Conservation (phyloP, 2,113 vertebrate species). For the Gobius niger region DNA sequence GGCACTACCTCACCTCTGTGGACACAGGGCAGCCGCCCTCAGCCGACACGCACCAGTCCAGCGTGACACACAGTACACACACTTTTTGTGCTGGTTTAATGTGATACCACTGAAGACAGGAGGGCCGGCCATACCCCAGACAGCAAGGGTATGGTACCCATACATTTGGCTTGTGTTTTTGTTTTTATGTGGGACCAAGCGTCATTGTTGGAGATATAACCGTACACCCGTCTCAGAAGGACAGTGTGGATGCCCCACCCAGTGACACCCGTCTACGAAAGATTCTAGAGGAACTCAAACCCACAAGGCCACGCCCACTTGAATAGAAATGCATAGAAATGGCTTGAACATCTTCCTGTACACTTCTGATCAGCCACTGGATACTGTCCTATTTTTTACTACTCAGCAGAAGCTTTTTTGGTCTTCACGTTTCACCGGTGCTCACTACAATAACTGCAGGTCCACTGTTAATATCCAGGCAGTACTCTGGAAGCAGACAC, state of each 20-base stretch:
- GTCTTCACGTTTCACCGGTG: slow-evolving; percentile 36
- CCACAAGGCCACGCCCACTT: slow-evolving; percentile 28
- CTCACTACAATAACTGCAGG: slow-evolving; percentile 19
- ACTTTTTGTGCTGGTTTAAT: slow-evolving; percentile 63
- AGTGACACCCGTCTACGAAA: slow-evolving; percentile 25
- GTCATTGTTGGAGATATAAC: slow-evolving; percentile 58
- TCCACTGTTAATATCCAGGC: slow-evolving; percentile 23
- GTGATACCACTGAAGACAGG: slow-evolving; percentile 79
- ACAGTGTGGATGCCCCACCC: slow-evolving; percentile 41
- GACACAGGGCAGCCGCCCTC: slow-evolving; percentile 77
- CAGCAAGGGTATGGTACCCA: slow-evolving; percentile 51
- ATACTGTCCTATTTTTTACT: neutral
- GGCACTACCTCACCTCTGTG: slow-evolving; percentile 83
- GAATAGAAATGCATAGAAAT: slow-evolving; percentile 40
- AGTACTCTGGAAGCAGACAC: slow-evolving; percentile 16
- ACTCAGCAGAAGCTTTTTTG: slow-evolving; percentile 8
- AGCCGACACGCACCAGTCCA: slow-evolving; percentile 59
- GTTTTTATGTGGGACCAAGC: slow-evolving; percentile 75
- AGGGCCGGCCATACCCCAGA: slow-evolving; percentile 69
- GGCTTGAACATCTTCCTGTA: slow-evolving; percentile 28
- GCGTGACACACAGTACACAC: slow-evolving; percentile 40
- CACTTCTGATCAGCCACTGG: slow-evolving; percentile 30
- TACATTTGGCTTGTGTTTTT: slow-evolving; percentile 48
- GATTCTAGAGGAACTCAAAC: slow-evolving; percentile 19
- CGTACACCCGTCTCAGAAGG: slow-evolving; percentile 45